Base-by-base conservation (phyloP, 2,113 vertebrate species). In the Diphyllodes magnificus region DNA sequence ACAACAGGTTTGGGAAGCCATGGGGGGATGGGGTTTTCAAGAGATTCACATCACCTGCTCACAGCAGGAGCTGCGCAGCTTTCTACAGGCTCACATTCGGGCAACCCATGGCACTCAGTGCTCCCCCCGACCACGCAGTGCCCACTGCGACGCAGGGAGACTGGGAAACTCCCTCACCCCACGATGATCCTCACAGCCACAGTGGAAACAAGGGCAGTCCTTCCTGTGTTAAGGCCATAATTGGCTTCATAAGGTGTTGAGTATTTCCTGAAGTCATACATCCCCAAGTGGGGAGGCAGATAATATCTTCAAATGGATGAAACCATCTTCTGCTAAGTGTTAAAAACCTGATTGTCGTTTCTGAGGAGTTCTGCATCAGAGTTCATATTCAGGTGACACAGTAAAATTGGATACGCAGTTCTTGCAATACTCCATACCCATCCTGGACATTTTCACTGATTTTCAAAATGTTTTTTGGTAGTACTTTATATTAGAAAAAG, bases 51-150 rank as follows among this genome's bases (percentile, higher is more conserved):
- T n/a, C 14, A 24, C 27, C 65, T 33, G 35, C 8, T 59, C 42
- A 3, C 7, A 28, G 60, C 60, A 30, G 14, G 44, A 57, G 13
- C 40, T 10, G 13, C 0, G 1, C 0, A 21, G n/a, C 24, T 33
- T 42, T 44, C 57, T 10, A 2, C 16, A n/a, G 53, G 49, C 18
- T 66, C 63, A 42, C 24, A 14, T 23, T 5, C 40, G 68, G 35
- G 60, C 13, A 66, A 21, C 2, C 37, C 30, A 15, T 23, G 39
- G 40, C 23, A 17, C 61, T 19, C 51, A 8, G 51, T 13, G 10
- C 0, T 17, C 6, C n/a, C 13, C 7, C 4, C 0, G 0, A 19
- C 12, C 11, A 7, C 0, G 3, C 45, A 13, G 39, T 39, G 35
- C 35, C 35, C 42, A 8, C 35, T 0, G 2, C 4, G 3, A 22